These are phyloP conservation scores for Tetramorium bicarinatum DNA, from an alignment of 2,888 invertebrate genomes.

Conservation along the genomic window DNA sequence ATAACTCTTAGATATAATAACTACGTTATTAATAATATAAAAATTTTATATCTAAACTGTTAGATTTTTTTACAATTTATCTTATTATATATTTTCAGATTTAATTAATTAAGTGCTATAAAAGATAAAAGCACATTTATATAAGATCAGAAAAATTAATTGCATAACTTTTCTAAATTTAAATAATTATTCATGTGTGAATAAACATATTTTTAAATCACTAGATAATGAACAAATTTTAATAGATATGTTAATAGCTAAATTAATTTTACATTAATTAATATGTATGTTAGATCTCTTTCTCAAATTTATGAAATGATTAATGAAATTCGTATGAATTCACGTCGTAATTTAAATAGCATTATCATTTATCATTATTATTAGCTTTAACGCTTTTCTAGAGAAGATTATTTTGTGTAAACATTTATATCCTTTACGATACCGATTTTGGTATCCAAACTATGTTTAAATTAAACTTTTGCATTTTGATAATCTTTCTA, in stretches of 20 bases:
- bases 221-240: background rate
- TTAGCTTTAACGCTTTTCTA: background rate
- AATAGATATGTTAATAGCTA: background rate
- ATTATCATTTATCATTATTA: background rate
- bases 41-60: background rate
- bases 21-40: background rate
- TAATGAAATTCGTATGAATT: background rate
- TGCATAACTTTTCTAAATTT: background rate
- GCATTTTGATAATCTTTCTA: conserved; percentile 16
- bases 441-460: conserved; percentile 4
- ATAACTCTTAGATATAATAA: background rate
- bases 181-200: background rate
- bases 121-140: background rate
- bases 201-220: background rate
- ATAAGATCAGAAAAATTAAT: background rate
- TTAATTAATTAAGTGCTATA: background rate
- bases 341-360: background rate
- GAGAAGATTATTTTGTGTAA: background rate
- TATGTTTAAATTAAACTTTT: conserved; percentile 30
- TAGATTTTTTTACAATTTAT: background rate
- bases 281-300: background rate
- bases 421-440: background rate
- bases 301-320: background rate
- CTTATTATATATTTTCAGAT: background rate
- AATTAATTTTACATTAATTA: conserved; percentile 10